phyloP scores from a whole-genome alignment of 2,113 vertebrate species.

The Piaya cayana region DNA sequence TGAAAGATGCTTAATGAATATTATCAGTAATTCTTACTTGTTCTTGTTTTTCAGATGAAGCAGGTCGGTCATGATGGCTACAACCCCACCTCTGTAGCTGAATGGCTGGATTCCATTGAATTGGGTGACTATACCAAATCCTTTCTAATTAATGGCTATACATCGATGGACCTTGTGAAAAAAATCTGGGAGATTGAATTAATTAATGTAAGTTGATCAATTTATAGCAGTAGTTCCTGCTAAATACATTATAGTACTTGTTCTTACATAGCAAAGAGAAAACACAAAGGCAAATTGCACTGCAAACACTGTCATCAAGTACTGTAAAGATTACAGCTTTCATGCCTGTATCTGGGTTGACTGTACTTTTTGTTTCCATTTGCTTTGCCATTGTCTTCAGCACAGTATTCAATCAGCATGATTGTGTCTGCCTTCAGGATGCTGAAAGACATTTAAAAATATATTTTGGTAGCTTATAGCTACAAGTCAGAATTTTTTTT shows the following conservation, averaged over 20 bases:
- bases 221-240: conserved; percentile 29
- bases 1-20: not conserved
- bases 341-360: not conserved
- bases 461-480: not conserved
- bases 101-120: conserved; percentile 98
- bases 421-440: not conserved
- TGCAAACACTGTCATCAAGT: not conserved
- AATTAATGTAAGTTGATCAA: conserved; percentile 89
- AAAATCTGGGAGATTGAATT: conserved; percentile 99
- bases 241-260: not conserved
- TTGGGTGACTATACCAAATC: conserved; percentile 97
- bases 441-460: conserved; percentile 38
- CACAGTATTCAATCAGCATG: not conserved
- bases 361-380: conserved; percentile 19
- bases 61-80: conserved; percentile 92
- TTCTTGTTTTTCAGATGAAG: conserved; percentile 84
- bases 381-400: conserved; percentile 30
- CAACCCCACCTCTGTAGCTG: conserved; percentile 93
- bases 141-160: conserved; percentile 97
- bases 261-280: not conserved
- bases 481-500: not conserved
- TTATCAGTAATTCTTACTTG: not conserved
- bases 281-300: not conserved
- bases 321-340: not conserved
- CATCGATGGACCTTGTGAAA: conserved; percentile 97